Evolutionary conservation across 2,797 vertebrate species (phyloP), one percentile per base, ranked within the genome.

Genomic region (Cygnus olor): DNA sequence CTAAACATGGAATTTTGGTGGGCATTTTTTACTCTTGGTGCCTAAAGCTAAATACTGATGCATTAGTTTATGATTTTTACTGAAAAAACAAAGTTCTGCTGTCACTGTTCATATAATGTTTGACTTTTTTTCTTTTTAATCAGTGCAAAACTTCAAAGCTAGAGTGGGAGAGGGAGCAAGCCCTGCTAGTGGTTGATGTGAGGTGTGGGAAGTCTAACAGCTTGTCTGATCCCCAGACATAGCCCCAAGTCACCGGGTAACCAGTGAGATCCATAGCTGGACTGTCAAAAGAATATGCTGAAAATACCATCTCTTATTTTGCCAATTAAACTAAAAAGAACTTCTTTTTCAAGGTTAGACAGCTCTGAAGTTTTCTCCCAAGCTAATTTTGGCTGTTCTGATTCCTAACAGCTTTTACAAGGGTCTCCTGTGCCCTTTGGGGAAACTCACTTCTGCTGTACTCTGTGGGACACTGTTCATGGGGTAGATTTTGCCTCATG

Each of bases 231-330:
- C 87, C 44, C 32, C 45, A 44, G 78, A 24, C 54, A 80, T 44
- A 61, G 60, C 45, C 74, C 40, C 17, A 30, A n/a, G n/a, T 80
- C 45, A 56, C 58, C 58, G 24, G 57, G 58, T 70, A 70, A 87
- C 69, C 57, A 49, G 57, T 56, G 79, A 85, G 65, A 42, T 74
- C 64, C 21, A 2, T 74, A 74, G n/a, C 40, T 65, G 32, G 20
- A 22, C 80, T 80, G 80, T 95, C 84, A 74, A 54, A 87, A 93
- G 70, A 72, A 44, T 28, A 11, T 91, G 65, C 45, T 91, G 85
- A 89, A 90, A 83, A 58, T 49, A 16, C 34, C 6, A 6, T 63
- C 53, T 77, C 40, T 64, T 82, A 69, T 85, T 94, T 89, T 93
- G 66, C 49, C 49, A 61, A 1, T 92, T 72, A 56, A 89, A 80